Evolutionary conservation across 2,888 invertebrate species (phyloP).

Genomic region (Lithosia quadra): DNA sequence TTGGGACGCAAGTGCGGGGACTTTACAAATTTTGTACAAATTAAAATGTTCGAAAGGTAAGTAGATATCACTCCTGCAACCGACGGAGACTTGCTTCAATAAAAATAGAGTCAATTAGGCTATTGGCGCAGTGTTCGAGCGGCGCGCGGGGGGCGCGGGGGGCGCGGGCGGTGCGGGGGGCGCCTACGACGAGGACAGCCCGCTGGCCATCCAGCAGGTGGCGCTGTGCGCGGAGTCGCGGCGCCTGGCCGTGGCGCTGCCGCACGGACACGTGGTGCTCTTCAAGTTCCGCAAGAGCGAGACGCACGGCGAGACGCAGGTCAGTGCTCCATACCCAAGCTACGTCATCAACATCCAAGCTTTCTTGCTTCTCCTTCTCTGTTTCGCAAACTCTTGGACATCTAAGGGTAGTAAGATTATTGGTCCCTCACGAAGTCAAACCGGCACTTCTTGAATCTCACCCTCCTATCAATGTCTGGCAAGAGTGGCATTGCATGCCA

Average conservation of each 20-base stretch:
- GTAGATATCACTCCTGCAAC: constrained; percentile 17
- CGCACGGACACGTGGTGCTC: constrained; percentile 96
- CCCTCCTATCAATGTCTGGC: no score
- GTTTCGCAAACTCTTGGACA: no score
- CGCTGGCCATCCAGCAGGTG: constrained; percentile 95
- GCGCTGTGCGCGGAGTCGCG: constrained; percentile 97
- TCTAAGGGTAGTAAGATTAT: no score
- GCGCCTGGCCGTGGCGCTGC: constrained; percentile 94
- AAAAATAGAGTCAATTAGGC: background rate
- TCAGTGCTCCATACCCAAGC: constrained; percentile 61
- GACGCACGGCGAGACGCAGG: constrained; percentile 92
- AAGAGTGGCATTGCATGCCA: no score
- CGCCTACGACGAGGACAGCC: constrained; percentile 90
- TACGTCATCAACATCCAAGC: no score
- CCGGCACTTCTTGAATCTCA: no score
- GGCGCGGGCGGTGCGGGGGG: constrained; percentile 21
- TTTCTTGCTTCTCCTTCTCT: no score
- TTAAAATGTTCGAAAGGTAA: constrained; percentile 96
- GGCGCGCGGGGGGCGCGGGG: constrained; percentile 49
- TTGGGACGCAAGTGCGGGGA: constrained; percentile 99
- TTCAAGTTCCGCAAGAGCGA: constrained; percentile 98
- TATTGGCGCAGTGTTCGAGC: constrained; percentile 73
- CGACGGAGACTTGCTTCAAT: background rate
- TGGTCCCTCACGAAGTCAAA: no score
- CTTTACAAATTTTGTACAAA: constrained; percentile 98